Evolutionary conservation across 2,888 invertebrate genomes (phyloP), one percentile per base, ranked within the genome.

Genomic region (Acanthococcus lagerstroemiae): DNA sequence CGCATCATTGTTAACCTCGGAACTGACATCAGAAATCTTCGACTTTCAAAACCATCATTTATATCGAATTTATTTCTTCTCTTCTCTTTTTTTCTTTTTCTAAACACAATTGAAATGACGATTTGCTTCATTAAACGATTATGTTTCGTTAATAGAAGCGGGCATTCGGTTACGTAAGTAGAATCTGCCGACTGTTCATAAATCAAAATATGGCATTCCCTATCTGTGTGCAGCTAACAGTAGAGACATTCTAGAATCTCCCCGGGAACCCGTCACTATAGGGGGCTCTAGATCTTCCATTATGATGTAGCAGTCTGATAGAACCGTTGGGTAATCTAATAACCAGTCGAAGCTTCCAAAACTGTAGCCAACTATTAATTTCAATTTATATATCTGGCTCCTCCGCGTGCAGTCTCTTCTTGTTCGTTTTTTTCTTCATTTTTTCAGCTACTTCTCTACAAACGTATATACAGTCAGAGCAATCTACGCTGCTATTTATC

Each of bases 51-150:
- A n/a, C n/a, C n/a, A n/a, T n/a, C n/a, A n/a, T n/a, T n/a, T n/a
- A n/a, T n/a, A n/a, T n/a, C n/a, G n/a, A n/a, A n/a, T n/a, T n/a
- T n/a, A n/a, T n/a, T n/a, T n/a, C 37, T 37, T 3, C 37, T 37
- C n/a, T 9, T 9, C n/a, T 3, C 37, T 37, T 37, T 37, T n/a
- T 15, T 37, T 15, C n/a, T n/a, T 37, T 48, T 48, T 19, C 15
- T 17, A 52, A 63, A 21, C 27, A 54, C 54, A 55, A 55, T 55
- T 24, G 55, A 26, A 26, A 54, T 52, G 52, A 63, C 63, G 63
- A 61, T 61, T 61, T 61, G 50, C 50, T 61, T 61, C 61, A 61
- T 61, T 61, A 61, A 61, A 61, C 61, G 61, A 63, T 63, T 63
- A 63, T 54, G 54, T 63, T 63, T 52, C 52, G 54, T 54, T 63